phyloP scores from a whole-genome alignment of 2,113 vertebrate genomes.

The Bufo gargarizans region DNA sequence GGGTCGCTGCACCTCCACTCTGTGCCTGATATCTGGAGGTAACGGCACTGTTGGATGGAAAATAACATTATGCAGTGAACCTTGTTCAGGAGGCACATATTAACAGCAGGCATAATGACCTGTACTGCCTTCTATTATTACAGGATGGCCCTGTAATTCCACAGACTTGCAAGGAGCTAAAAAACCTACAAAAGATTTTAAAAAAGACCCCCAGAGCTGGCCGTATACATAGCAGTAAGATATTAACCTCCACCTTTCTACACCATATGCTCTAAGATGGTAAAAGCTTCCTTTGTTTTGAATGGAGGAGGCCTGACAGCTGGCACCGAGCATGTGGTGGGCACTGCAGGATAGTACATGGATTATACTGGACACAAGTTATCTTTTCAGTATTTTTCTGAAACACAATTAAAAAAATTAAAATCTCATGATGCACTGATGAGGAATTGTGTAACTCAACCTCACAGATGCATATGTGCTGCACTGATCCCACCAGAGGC shows the following conservation, averaged over 20 bases:
- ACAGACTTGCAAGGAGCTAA: not conserved
- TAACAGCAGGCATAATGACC: not conserved
- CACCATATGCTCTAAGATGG: too few species aligned
- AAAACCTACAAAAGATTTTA: not conserved
- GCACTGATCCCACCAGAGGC: not conserved
- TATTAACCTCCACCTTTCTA: too few species aligned
- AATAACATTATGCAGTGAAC: not conserved
- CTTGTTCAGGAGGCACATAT: not conserved
- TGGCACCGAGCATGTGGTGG: not conserved
- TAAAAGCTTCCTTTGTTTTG: not conserved
- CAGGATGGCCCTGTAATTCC: too few species aligned
- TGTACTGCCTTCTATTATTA: too few species aligned
- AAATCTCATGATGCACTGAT: not conserved
- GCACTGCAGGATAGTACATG: not conserved
- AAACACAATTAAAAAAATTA: not conserved
- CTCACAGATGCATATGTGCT: not conserved
- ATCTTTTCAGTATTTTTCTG: not conserved
- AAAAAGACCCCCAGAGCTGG: too few species aligned
- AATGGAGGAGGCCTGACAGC: not conserved
- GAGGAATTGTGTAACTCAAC: not conserved
- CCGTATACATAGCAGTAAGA: too few species aligned
- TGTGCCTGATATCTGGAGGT: not conserved
- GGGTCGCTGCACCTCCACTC: not conserved
- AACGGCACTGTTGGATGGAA: not conserved
- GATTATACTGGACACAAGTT: not conserved